These are phyloP conservation scores for Hydrotaea diabolus DNA, from an alignment of 2,888 invertebrate genomes.

Conservation along the genomic window DNA sequence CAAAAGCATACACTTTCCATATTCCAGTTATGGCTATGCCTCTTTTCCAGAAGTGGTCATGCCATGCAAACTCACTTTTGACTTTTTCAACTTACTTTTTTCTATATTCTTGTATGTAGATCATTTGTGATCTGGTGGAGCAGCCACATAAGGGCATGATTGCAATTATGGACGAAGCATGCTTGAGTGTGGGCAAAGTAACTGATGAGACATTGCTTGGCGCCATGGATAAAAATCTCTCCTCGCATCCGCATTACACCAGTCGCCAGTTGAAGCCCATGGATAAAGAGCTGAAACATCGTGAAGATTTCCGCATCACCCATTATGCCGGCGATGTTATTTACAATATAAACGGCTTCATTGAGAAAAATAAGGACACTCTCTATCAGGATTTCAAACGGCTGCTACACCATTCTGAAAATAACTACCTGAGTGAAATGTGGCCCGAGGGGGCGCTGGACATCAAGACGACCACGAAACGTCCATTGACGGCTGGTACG, in stretches of 20 bases:
- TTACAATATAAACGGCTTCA: slow-evolving; percentile 93
- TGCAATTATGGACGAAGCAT: slow-evolving; percentile 98
- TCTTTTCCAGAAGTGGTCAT: too few species aligned
- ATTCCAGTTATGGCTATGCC: too few species aligned
- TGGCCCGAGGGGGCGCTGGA: slow-evolving; percentile 98
- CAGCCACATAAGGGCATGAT: slow-evolving; percentile 94
- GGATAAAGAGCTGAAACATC: slow-evolving; percentile 90
- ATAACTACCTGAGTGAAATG: slow-evolving; percentile 90
- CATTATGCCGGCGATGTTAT: slow-evolving; percentile 99
- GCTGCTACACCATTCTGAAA: slow-evolving; percentile 91
- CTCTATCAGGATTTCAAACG: slow-evolving; percentile 98
- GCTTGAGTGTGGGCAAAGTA: slow-evolving; percentile 96
- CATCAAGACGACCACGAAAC: slow-evolving; percentile 94
- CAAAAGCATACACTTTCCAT: too few species aligned
- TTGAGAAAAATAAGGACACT: slow-evolving; percentile 98
- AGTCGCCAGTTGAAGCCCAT: slow-evolving; percentile 91
- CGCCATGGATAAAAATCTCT: slow-evolving; percentile 94
- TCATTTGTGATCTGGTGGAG: slow-evolving; percentile 97
- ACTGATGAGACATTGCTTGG: slow-evolving; percentile 92
- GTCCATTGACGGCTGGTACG: slow-evolving; percentile 96
- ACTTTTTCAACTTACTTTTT: too few species aligned
- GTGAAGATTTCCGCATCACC: slow-evolving; percentile 90
- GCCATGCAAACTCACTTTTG: too few species aligned
- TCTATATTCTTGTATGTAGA: slow-evolving; percentile 72
- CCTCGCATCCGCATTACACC: slow-evolving; percentile 93